A percentile compares a stretch with the other conserved stretches of the same genome.
Conservation (phyloP, 2,797 vertebrate species). For the Chelmon rostratus region DNA sequence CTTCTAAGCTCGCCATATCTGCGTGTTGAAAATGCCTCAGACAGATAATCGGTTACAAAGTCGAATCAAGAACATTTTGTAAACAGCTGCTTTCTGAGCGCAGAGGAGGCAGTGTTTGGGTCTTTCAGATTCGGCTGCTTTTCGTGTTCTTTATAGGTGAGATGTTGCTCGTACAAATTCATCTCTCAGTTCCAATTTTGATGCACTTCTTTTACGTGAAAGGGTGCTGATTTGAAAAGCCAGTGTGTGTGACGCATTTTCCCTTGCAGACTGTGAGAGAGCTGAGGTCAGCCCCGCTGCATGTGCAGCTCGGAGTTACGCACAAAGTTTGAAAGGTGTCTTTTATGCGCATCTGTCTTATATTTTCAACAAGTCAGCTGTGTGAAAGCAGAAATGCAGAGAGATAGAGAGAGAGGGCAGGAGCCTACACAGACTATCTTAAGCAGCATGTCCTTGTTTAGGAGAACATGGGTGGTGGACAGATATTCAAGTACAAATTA, state of each 20-base stretch:
- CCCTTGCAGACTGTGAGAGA: neutral
- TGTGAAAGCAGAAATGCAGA: neutral
- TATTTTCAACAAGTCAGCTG: conserved; percentile 15
- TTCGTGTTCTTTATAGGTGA: neutral
- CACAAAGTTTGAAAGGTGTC: conserved; percentile 9
- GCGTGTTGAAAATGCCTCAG: conserved; percentile 8
- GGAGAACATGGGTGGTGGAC: conserved; percentile 6
- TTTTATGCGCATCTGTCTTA: conserved; percentile 25
- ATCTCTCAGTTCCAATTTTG: neutral
- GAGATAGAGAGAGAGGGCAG: neutral
- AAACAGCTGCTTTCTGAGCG: neutral
- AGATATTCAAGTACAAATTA: conserved; percentile 14
- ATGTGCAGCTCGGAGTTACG: conserved; percentile 12
- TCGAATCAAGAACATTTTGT: conserved; percentile 3
- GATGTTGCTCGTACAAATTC: neutral
- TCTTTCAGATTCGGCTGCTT: neutral
- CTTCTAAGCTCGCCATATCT: neutral
- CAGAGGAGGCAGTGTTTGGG: neutral
- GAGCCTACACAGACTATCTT: neutral
- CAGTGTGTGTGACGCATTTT: neutral
- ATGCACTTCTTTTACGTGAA: neutral
- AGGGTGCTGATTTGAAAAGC: neutral
- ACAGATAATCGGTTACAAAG: conserved; percentile 33
- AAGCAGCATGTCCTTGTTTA: neutral
- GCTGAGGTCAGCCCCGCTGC: neutral